phyloP scores from a whole-genome alignment of 2,797 vertebrate species.

The Trematomus bernacchii region DNA sequence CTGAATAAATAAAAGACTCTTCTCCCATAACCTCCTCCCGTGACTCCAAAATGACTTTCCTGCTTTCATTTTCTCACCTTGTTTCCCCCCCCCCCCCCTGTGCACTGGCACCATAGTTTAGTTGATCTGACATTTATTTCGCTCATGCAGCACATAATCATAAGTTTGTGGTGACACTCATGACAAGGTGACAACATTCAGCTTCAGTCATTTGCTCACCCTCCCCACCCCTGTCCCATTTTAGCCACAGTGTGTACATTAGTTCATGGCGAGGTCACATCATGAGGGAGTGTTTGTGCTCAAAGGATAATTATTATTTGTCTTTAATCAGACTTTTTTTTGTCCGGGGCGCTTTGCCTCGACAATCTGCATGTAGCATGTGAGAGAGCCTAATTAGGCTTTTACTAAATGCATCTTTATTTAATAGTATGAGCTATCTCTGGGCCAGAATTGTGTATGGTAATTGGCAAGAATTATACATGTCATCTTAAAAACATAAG shows the following conservation, averaged over 20 bases:
- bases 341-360: conserved; percentile 29
- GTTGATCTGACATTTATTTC: conserved; percentile 49
- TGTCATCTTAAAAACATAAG: conserved; percentile 7
- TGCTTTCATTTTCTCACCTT: not conserved
- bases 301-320: conserved; percentile 41
- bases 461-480: conserved; percentile 22
- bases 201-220: conserved; percentile 32
- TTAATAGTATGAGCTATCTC: conserved; percentile 23
- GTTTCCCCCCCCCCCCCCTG: not conserved
- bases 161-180: conserved; percentile 34
- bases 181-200: conserved; percentile 49
- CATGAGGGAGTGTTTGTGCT: conserved; percentile 29
- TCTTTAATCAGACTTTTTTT: conserved; percentile 45
- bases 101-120: conserved; percentile 13
- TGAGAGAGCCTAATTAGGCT: conserved; percentile 30
- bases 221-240: conserved; percentile 14
- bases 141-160: conserved; percentile 31
- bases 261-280: conserved; percentile 42
- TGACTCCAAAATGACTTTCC: not conserved
- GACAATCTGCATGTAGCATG: conserved; percentile 20
- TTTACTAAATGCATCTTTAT: conserved; percentile 24
- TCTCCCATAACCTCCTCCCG: not conserved
- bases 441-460: conserved; percentile 10
- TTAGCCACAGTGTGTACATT: conserved; percentile 25
- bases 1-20: not conserved